A percentile compares a stretch with the other conserved stretches of the same genome.
Evolutionary conservation across 1,140 invertebrate genomes (phyloP).

Genomic region (Fopius arisanus): DNA sequence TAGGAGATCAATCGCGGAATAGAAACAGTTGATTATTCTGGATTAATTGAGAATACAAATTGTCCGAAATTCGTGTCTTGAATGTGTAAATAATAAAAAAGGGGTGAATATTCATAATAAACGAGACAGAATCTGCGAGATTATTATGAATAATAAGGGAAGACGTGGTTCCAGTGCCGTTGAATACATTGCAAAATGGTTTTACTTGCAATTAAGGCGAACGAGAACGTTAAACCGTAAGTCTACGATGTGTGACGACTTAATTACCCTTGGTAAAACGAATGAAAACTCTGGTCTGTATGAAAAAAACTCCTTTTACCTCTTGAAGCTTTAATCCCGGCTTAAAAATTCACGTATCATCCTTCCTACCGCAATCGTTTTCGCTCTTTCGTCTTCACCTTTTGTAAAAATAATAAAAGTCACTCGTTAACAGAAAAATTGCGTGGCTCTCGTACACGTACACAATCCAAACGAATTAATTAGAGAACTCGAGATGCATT

Average conservation of each 20-base stretch:
- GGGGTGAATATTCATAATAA: too few relatives aligned
- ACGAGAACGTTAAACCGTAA: slow-evolving; percentile 22
- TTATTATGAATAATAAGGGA: neutral
- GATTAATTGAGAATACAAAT: too few relatives aligned
- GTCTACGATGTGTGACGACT: slow-evolving; percentile 32
- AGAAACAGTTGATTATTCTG: too few relatives aligned
- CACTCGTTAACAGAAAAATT: slow-evolving; percentile 22
- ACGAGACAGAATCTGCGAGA: neutral
- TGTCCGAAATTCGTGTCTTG: too few relatives aligned
- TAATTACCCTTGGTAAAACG: slow-evolving; percentile 29
- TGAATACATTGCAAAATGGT: slow-evolving; percentile 12
- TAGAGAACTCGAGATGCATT: slow-evolving; percentile 24
- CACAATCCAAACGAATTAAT: slow-evolving; percentile 18
- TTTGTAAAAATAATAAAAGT: neutral
- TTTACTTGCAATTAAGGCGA: slow-evolving; percentile 31
- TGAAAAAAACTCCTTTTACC: slow-evolving; percentile 2
- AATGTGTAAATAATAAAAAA: too few relatives aligned
- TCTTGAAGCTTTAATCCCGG: neutral
- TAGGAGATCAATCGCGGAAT: too few relatives aligned
- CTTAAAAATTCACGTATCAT: neutral
- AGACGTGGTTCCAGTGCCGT: neutral
- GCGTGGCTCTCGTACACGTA: neutral
- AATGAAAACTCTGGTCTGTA: slow-evolving; percentile 26
- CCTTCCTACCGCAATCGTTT: neutral
- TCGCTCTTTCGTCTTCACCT: neutral